A percentile compares a stretch with the other conserved stretches of the same genome.
phyloP scores from a whole-genome alignment of 2,797 vertebrate species.

The Pipistrellus nathusii region DNA sequence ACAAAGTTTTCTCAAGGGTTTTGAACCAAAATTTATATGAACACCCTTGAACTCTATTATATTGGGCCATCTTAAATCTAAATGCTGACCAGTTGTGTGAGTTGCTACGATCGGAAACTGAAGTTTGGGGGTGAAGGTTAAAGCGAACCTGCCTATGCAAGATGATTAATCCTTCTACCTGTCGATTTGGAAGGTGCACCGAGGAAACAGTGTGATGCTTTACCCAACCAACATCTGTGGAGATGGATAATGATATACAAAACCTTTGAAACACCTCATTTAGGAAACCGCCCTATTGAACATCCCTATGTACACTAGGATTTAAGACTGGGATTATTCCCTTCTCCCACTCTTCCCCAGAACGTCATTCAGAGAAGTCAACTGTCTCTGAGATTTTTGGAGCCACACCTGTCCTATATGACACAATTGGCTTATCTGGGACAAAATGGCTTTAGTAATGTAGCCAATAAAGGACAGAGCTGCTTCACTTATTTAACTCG shows the following conservation, averaged over 20 bases:
- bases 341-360: not conserved
- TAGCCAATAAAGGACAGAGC: conserved; percentile 11
- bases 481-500: conserved; percentile 53
- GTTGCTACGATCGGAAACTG: conserved; percentile 40
- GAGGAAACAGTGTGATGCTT: conserved; percentile 28
- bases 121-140: conserved; percentile 3
- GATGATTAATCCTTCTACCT: conserved; percentile 27
- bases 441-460: conserved; percentile 36
- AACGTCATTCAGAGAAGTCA: conserved; percentile 22
- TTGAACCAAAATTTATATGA: conserved; percentile 53
- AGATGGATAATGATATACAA: not conserved
- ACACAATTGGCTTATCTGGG: not conserved
- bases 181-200: conserved; percentile 50
- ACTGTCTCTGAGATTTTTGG: conserved; percentile 28
- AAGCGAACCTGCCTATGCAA: not conserved
- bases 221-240: not conserved
- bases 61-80: not conserved
- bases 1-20: conserved; percentile 23
- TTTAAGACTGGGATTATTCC: conserved; percentile 38
- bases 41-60: conserved; percentile 14
- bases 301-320: not conserved
- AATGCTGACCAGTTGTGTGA: not conserved
- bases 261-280: not conserved
- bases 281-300: not conserved
- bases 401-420: not conserved